Base-by-base conservation (phyloP, 2,888 invertebrate species). In the Scaptomyza polygonia region DNA sequence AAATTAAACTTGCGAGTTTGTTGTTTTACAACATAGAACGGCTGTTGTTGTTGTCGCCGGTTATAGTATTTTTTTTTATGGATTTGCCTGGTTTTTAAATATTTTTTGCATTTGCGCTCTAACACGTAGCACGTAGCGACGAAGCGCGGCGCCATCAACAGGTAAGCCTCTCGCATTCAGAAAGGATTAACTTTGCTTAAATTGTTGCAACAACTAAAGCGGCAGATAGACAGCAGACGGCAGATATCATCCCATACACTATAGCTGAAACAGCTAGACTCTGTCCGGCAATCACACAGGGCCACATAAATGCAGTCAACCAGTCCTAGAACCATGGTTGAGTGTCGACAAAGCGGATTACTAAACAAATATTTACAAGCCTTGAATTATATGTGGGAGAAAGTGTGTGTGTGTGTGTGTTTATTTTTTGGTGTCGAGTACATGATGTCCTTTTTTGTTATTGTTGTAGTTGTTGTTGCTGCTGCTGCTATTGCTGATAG, bases 141-240 rank as follows among this genome's bases (percentile, higher is more conserved):
- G 67, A 42, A 39, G 43, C 59, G 64, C 51, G 49, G 32, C 67
- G 63, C 78, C 74, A 65, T 81, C 80, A 86, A 81, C 87, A 86
- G 87, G 85, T 87, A 86, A 86, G 84, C 80, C 70, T 67, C 63
- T 67, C 63, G 72, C 67, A 74, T 85, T 80, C 74, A 72, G 75
- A 74, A 69, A 70, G 79, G 83, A 87, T 86, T 84, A 85, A 79
- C 72, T 77, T 73, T 81, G 79, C 86, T 86, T 79, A 77, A 77
- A 78, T 68, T 73, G 82, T 72, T 73, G 61, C 51, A 77, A 77
- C 79, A 78, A 69, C 77, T 55, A 66, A 57, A 75, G 66, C 68
- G 67, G 57, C 69, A 67, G 54, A 18, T 48, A 42, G 64, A 55
- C 39, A 16, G 6, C 57, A 32, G 57, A 63, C 25, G 51, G 36